Base-by-base conservation (phyloP, 30 jellyfish, hydroid and myxozoan genomes). In the Hydractinia echinata region DNA sequence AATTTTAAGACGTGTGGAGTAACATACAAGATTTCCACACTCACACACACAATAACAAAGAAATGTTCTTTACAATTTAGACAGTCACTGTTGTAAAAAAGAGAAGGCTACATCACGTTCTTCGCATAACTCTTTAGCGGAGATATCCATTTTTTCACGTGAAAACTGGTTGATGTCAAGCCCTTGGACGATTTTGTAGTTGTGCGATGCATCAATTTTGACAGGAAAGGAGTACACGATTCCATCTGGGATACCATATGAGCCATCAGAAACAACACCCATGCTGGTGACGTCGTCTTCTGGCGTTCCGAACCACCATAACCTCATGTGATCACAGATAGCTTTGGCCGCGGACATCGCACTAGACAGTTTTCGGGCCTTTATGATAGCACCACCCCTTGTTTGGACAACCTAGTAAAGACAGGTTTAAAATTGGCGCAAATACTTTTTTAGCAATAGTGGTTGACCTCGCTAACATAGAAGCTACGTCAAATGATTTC, bases 321-420 rank as follows among this genome's bases (percentile, higher is more conserved):
- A 89, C 66, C 81, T 79, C 97, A 95, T 83, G 79, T 95, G 98
- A 61, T 95, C 98, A 79, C 98, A 95, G 20, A 89, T 84, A 53
- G 99, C 97, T 70, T 95, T 89, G 51, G 99, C 95, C 15, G 99
- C 99, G 30, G 99, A 95, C 97, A 95, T 89, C 72, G 99, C 97
- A 89, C 99, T 95, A 58, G 99, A 90, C n/a, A 95, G 68, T 61
- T 90, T 90, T 55, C 99, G 81, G 73, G 97, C 97, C 80, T 95
- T 90, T 76, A 95, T 95, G 51, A 95, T 90, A 71, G 97, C 96
- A 15, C 96, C 96, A 11, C 99, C 99, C 39, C 99, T 94, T 11
- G 82, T 51, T 72, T 87, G 96, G 39, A 95, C 97, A 55, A 95
- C 85, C 95, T 84, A 20, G 0, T 51, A 44, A 76, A 39, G 3